phyloP scores from a whole-genome alignment of 2,113 vertebrate species.

The Myiozetetes cayanensis region DNA sequence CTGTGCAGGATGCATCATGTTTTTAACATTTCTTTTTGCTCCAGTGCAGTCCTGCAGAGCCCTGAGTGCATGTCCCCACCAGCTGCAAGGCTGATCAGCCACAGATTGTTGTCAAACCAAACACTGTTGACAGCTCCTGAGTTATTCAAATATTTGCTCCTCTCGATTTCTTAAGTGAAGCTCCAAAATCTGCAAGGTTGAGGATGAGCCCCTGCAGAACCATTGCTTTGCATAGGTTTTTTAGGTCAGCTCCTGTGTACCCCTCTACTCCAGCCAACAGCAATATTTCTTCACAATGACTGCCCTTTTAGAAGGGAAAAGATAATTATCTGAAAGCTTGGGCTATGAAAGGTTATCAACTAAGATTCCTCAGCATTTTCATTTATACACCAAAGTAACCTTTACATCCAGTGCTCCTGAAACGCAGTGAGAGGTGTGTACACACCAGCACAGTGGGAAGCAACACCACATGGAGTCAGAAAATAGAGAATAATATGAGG shows the following conservation, averaged over 20 bases:
- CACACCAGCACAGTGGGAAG: background rate
- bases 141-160: background rate
- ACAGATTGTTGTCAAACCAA: background rate
- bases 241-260: background rate
- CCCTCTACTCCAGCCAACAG: background rate
- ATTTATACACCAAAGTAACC: background rate
- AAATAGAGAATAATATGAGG: background rate
- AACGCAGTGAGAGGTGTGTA: background rate
- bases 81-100: background rate
- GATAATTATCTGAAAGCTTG: background rate
- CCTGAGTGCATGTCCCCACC: background rate
- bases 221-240: fast-evolving
- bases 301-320: background rate
- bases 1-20: background rate
- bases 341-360: background rate
- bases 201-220: background rate
- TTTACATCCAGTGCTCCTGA: background rate
- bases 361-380: background rate
- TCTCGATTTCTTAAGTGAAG: background rate
- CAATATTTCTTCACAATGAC: background rate
- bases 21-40: background rate
- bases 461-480: background rate
- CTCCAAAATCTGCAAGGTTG: background rate
- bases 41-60: background rate
- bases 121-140: background rate